phyloP scores from a whole-genome alignment of 2,888 invertebrate genomes.

The Pyrrhia umbra region DNA sequence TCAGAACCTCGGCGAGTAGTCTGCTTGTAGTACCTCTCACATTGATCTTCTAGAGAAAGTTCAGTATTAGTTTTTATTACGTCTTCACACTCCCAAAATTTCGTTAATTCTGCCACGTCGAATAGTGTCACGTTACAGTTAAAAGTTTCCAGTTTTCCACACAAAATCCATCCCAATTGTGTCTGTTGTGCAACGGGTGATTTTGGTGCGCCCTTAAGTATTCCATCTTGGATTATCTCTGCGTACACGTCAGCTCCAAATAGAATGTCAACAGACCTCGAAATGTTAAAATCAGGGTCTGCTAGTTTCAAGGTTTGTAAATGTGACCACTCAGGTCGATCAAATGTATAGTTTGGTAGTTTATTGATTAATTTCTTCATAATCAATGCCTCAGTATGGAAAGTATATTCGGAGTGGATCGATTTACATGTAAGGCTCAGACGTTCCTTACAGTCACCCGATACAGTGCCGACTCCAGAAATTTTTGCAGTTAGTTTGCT shows the following conservation, averaged over 20 bases:
- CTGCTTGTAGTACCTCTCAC: neutral
- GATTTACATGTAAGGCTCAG: slow-evolving; percentile 3
- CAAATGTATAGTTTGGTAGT: slow-evolving; percentile 5
- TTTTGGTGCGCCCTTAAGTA: neutral
- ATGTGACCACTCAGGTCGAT: neutral
- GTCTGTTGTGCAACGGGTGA: slow-evolving; percentile 15
- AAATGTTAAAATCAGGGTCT: slow-evolving; percentile 12
- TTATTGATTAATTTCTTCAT: slow-evolving; percentile 15
- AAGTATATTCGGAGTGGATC: slow-evolving; percentile 18
- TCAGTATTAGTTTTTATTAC: neutral
- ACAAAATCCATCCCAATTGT: slow-evolving; percentile 16
- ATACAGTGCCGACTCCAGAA: slow-evolving; percentile 1
- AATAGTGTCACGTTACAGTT: neutral
- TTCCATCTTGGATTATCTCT: neutral
- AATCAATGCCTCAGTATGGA: slow-evolving; percentile 14
- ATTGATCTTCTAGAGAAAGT: neutral
- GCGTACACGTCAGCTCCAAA: slow-evolving; percentile 14
- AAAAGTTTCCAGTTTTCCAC: slow-evolving; percentile 11
- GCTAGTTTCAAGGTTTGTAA: slow-evolving; percentile 10
- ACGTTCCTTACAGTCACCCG: slow-evolving; percentile 1
- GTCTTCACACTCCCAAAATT: neutral
- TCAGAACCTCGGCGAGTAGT: neutral
- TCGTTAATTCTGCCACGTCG: neutral
- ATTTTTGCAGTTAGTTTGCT: neutral
- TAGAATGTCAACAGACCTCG: neutral